Evolutionary conservation across 2,888 invertebrate species (phyloP), one percentile per base, ranked within the genome.

Genomic region (Caenorhabditis sp.): DNA sequence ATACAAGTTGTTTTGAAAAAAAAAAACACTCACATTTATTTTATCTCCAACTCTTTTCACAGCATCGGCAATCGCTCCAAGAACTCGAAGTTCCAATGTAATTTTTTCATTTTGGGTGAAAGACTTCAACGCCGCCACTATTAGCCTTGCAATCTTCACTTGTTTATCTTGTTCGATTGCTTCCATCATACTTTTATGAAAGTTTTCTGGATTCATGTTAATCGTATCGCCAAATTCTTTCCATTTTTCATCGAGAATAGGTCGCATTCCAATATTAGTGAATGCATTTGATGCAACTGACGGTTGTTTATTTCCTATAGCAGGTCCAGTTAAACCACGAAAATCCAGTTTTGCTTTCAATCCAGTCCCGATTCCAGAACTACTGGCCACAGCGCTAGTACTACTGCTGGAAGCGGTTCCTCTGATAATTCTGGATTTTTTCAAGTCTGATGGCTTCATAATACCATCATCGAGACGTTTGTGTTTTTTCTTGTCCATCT

Each of bases 211-310:
- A 26, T 67, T 70, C 21, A 74, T 23, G 61, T 67, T 67, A 3
- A 74, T 70, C 7, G 63, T 63, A 3, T 74, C 74, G 17, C 74
- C 70, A 49, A 74, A 74, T 53, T 74, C 74, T 58, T 70, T 66
- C 74, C 74, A 74, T 61, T 67, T 70, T 1, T 70, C 70, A 54
- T 74, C 74, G 4, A 74, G 26, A 4, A 50, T 20, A 0, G 74
- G 74, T 8, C 67, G 53, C 17, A 67, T 67, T 25, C 27, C 10
- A 14, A 63, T 53, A n/a, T 64, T 67, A 0, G 64, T 8, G 17
- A 21, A 21, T 21, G 25, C 1, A 23, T 5, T 23, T 31, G 56
- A 14, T 56, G 56, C 1, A 25, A 56, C 8, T 27, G 56, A 1
- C 14, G 12, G 7, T 52, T 52, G 52, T n/a, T 23, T 23, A 21